Base-by-base conservation (phyloP, 2,113 vertebrate genomes). In the Sphaerodactylus townsendi region DNA sequence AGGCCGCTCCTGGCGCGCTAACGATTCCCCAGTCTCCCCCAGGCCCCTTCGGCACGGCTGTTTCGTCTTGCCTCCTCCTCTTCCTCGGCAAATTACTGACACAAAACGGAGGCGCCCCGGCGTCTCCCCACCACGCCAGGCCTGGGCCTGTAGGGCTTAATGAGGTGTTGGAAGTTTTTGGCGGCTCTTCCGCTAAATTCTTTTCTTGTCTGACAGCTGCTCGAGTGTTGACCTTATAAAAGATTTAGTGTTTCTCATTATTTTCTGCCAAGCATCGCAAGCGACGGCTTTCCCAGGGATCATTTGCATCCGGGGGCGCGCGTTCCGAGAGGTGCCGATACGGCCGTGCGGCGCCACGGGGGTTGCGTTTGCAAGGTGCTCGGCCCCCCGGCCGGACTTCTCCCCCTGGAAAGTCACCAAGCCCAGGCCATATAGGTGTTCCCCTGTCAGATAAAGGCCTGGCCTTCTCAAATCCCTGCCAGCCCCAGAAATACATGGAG, bases 161-260 rank as follows among this genome's bases (percentile, higher is more conserved):
- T 99, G 99, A 99, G 98, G 97, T 96, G 97, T 99, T 98, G 98
- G 98, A 99, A 98, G 97, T 98, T 98, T 91, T 97, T n/a, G 95
- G 97, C 95, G 96, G 95, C 95, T 97, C 96, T 94, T 95, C 95
- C 94, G 98, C 98, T 99, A 98, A 99, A 98, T 98, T 99, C 98
- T 99, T 96, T 99, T 99, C 98, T 98, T 99, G 98, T 99, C 97
- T 99, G 98, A 99, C 98, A 99, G 99, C 98, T 99, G 98, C 98
- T 98, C 96, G 96, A 98, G 97, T 98, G 98, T 98, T 99, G 98
- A 99, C 98, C 99, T 99, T 99, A 99, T 99, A 98, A 99, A 99
- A 99, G 98, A 99, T 99, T 99, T 99, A 99, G 98, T 97, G 97
- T 96, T 98, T 98, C 99, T 99, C 99, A 99, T 99, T 99, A 99